Percentiles rank a stretch among this genome's conserved stretches.
phyloP scores from a whole-genome alignment of 2,888 invertebrate genomes.

The Melanotus villosus region DNA sequence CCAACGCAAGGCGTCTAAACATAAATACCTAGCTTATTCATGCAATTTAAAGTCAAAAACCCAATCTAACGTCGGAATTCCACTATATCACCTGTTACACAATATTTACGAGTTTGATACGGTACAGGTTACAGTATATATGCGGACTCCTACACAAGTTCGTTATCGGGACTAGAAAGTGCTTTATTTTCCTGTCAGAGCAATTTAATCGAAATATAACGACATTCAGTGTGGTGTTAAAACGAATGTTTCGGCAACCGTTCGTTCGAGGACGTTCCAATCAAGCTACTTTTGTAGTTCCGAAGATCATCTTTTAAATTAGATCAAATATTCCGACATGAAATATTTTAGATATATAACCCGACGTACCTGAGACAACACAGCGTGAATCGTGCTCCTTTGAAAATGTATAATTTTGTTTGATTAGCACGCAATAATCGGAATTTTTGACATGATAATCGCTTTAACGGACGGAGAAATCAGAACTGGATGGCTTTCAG shows the following conservation, averaged over 20 bases:
- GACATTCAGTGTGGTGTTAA: slow-evolving; percentile 8
- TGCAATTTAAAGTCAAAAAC: slow-evolving; percentile 5
- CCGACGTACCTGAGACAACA: not conserved
- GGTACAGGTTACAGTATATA: slow-evolving; percentile 11
- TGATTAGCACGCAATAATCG: slow-evolving; percentile 1
- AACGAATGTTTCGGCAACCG: slow-evolving; percentile 14
- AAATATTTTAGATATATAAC: slow-evolving; percentile 3
- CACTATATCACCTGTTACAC: slow-evolving; percentile 19
- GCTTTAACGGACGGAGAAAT: not conserved
- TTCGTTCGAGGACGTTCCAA: not conserved
- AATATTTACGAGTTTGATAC: slow-evolving; percentile 25
- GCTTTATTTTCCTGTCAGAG: slow-evolving; percentile 25
- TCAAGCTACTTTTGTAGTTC: slow-evolving; percentile 6
- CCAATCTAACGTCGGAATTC: slow-evolving; percentile 8
- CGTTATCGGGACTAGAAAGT: slow-evolving; percentile 25
- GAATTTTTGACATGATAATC: slow-evolving; percentile 13
- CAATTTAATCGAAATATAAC: slow-evolving; percentile 22
- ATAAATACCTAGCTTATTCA: not conserved
- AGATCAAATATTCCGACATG: not conserved
- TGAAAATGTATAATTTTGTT: slow-evolving; percentile 13
- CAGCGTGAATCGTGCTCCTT: not conserved
- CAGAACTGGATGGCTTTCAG: not conserved
- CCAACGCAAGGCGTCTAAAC: not conserved
- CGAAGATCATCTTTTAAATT: slow-evolving; percentile 4
- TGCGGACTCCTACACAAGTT: slow-evolving; percentile 22